Percentiles rank a stretch among this genome's conserved stretches.
Conservation (phyloP, 2,113 vertebrate genomes). For the Panthera leo region DNA sequence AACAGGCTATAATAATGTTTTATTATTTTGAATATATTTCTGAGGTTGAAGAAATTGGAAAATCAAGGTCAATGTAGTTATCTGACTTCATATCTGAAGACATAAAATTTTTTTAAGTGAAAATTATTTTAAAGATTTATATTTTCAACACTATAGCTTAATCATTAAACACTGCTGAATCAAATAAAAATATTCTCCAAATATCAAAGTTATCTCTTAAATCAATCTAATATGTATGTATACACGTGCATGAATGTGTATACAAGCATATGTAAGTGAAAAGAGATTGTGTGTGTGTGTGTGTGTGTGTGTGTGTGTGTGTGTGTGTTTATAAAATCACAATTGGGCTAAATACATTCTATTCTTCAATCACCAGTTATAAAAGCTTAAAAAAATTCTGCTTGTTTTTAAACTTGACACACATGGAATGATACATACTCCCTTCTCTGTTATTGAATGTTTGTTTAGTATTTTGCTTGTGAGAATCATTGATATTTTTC, state of each 20-base stretch:
- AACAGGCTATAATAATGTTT: slow-evolving; percentile 44
- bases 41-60: slow-evolving; percentile 46
- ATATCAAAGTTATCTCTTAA: background rate
- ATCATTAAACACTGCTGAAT: background rate
- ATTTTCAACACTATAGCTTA: background rate
- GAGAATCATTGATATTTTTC: background rate
- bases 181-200: background rate
- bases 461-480: background rate
- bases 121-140: slow-evolving; percentile 38
- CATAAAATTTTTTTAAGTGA: background rate
- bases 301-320: background rate
- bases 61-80: slow-evolving; percentile 45
- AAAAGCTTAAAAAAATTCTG: background rate
- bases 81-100: background rate
- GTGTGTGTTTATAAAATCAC: background rate
- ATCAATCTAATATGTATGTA: background rate
- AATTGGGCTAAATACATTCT: background rate
- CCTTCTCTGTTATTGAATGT: background rate
- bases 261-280: background rate
- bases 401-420: background rate
- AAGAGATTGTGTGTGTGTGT: background rate
- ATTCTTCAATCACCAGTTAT: background rate
- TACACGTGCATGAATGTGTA: background rate
- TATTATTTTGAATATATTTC: slow-evolving; percentile 64
- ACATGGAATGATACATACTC: background rate